Evolutionary conservation across 2,113 vertebrate species (phyloP).

Genomic region (Dascyllus trimaculatus): DNA sequence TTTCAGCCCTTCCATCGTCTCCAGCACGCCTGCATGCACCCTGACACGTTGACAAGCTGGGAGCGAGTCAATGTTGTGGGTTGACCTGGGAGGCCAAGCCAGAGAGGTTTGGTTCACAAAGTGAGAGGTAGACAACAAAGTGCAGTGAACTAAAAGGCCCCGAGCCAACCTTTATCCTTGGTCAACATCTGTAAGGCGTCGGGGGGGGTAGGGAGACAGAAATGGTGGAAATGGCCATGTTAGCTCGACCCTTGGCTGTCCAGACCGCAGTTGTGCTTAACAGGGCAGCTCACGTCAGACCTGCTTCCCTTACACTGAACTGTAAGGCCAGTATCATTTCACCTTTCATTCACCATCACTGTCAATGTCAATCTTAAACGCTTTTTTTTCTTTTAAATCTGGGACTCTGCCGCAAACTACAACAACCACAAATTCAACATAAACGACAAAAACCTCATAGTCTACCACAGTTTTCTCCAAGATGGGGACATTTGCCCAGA

Average conservation of each 20-base stretch:
- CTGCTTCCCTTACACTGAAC: not conserved
- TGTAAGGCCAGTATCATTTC: not conserved
- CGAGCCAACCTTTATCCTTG: slow-evolving; percentile 53
- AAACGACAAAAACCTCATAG: too few species aligned
- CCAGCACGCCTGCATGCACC: slow-evolving; percentile 73
- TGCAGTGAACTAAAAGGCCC: slow-evolving; percentile 65
- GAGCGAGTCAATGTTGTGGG: slow-evolving; percentile 70
- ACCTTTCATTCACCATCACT: not conserved
- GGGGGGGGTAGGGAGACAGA: not conserved
- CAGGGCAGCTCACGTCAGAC: slow-evolving; percentile 7
- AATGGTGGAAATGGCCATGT: slow-evolving; percentile 41
- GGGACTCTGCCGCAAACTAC: not conserved
- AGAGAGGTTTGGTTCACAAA: slow-evolving; percentile 67
- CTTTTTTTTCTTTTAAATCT: not conserved
- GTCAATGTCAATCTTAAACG: not conserved
- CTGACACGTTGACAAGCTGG: slow-evolving; percentile 79
- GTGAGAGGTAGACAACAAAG: slow-evolving; percentile 72
- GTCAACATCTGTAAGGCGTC: slow-evolving; percentile 67
- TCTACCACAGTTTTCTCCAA: too few species aligned
- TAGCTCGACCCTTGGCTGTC: slow-evolving; percentile 28
- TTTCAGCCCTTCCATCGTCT: slow-evolving; percentile 49
- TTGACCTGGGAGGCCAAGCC: slow-evolving; percentile 74
- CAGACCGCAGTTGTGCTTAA: slow-evolving; percentile 19
- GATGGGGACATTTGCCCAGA: too few species aligned
- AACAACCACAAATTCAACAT: not conserved